Evolutionary conservation across 2,888 invertebrate species (phyloP), one percentile per base, ranked within the genome.

Genomic region (Dryocosmus kuriphilus): DNA sequence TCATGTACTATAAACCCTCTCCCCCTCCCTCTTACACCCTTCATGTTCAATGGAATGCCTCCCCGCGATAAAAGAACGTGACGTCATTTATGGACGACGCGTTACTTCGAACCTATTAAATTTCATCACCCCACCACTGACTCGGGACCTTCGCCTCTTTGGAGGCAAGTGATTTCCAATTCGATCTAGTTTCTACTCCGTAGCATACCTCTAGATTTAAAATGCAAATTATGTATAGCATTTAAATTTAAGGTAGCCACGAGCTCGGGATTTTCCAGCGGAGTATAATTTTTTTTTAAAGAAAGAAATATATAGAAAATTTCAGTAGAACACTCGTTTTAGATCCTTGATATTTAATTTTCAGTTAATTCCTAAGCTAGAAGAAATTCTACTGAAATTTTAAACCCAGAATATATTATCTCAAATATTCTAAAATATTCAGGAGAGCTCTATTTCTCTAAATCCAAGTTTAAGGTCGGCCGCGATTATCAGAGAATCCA

Each of bases 191-290:
- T 89, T 89, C 87, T 88, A 89, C 87, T 88, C 84, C 81, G 84
- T 89, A 88, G 86, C 81, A 85, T 86, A 86, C 86, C 86, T 88
- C 16, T 41, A 87, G 87, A 86, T 86, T 80, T 85, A 86, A 86
- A 84, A 79, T 84, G 83, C 83, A 82, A 86, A 87, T 86, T 85
- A 85, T 86, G 85, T 86, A 84, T 88, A 86, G 86, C 85, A 82
- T 87, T 84, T 85, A 86, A 86, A 79, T 86, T 84, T 86, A 84
- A 85, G 82, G 82, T 86, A 86, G 86, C 81, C 85, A 82, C 84
- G 85, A 84, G 84, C 83, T 83, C 80, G 73, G 79, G 76, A 77
- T 80, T 76, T 79, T 76, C 74, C 75, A 79, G 75, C 75, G 77
- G 77, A 81, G 77, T 65, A 60, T 60, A n/a, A 63, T 35, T n/a